Conservation (phyloP, 2,888 invertebrate species). For the Oscheius sp. region DNA sequence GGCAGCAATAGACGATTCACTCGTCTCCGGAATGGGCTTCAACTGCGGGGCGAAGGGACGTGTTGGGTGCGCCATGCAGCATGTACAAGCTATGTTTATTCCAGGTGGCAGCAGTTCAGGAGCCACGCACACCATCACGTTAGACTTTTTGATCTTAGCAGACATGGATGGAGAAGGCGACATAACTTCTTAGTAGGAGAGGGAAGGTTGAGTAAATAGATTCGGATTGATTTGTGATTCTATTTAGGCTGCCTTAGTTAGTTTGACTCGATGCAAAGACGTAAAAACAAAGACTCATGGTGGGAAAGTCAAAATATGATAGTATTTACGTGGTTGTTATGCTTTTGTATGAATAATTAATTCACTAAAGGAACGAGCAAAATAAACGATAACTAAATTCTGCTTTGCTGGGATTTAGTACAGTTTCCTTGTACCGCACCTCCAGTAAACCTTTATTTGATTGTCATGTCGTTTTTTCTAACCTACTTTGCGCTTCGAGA, state of each 20-base stretch:
- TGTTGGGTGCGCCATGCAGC: conserved; percentile 23
- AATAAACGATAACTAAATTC: too few relatives aligned
- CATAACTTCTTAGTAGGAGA: background rate
- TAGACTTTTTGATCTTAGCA: conserved; percentile 22
- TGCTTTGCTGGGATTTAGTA: too few relatives aligned
- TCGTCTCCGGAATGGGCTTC: conserved; percentile 21
- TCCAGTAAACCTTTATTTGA: too few relatives aligned
- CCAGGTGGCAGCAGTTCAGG: conserved; percentile 23
- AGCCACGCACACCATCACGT: conserved; percentile 25
- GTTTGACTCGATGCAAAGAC: conserved; percentile 8
- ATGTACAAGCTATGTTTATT: conserved; percentile 28
- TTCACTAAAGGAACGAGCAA: too few relatives aligned
- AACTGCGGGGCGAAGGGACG: conserved; percentile 24
- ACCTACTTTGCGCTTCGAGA: background rate
- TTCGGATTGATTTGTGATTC: conserved; percentile 21
- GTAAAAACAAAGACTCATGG: conserved; percentile 15
- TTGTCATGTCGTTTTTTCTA: too few relatives aligned
- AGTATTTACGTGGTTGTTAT: too few relatives aligned
- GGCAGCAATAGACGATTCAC: conserved; percentile 21
- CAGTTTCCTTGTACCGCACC: too few relatives aligned
- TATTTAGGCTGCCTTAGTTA: conserved; percentile 14
- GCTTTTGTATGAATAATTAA: too few relatives aligned
- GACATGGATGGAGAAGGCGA: too few relatives aligned
- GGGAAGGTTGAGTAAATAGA: conserved; percentile 17
- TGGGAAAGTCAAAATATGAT: too few relatives aligned